phyloP scores from a whole-genome alignment of 2,113 vertebrate genomes.

The Neofelis nebulosa region DNA sequence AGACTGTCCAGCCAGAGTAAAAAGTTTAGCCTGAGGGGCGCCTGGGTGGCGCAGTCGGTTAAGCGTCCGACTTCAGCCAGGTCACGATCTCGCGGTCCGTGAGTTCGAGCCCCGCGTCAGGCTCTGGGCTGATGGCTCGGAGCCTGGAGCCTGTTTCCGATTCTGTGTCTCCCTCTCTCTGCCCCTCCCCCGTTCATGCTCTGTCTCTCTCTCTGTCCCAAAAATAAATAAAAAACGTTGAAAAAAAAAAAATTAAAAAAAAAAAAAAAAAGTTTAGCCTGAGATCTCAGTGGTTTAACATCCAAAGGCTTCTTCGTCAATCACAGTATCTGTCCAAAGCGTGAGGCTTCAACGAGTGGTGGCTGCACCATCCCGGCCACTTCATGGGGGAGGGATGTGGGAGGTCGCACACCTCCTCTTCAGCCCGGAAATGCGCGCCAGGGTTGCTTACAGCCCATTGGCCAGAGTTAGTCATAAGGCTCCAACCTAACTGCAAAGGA shows the following conservation, averaged over 20 bases:
- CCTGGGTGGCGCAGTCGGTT: no score
- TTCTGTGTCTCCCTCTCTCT: no score
- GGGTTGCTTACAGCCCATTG: background rate
- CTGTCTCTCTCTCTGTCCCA: no score
- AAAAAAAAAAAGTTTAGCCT: background rate
- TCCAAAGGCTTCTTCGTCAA: background rate
- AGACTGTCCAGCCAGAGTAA: background rate
- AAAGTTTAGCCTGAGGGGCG: background rate
- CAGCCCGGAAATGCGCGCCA: fast-evolving
- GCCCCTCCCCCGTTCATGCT: no score
- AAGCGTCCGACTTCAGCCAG: no score
- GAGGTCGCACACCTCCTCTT: background rate
- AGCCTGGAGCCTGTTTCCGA: no score
- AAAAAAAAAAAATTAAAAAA: no score
- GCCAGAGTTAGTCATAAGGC: background rate
- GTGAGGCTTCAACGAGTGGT: background rate
- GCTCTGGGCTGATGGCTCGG: no score
- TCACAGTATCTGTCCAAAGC: background rate
- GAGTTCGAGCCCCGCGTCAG: no score
- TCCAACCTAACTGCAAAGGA: background rate
- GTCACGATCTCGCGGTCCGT: no score
- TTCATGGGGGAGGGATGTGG: background rate
- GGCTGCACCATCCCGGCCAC: background rate
- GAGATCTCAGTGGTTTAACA: background rate
- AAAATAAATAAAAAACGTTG: no score